A percentile compares a stretch with the other conserved stretches of the same genome.
phyloP scores from a whole-genome alignment of 2,888 invertebrate genomes.

The Xestia ashworthii region DNA sequence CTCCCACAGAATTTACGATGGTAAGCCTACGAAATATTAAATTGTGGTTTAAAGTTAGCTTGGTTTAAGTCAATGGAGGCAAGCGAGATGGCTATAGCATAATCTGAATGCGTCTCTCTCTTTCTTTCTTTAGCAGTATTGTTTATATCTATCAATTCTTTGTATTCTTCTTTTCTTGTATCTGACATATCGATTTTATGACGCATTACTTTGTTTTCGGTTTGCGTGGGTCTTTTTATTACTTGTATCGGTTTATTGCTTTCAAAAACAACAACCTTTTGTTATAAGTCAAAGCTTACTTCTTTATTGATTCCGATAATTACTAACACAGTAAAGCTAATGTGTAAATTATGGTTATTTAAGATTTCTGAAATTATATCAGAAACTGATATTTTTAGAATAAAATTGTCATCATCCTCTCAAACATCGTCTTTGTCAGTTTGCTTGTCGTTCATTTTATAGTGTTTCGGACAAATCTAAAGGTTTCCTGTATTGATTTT shows the following conservation, averaged over 20 bases:
- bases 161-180: background rate
- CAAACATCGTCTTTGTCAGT: background rate
- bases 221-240: background rate
- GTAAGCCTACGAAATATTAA: conserved; percentile 52
- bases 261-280: conserved; percentile 8
- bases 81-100: conserved; percentile 24
- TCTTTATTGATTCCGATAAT: background rate
- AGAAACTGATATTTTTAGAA: background rate
- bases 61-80: conserved; percentile 18
- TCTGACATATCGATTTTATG: background rate
- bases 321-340: background rate
- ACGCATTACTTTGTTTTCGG: background rate
- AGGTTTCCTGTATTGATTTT: conserved; percentile 23
- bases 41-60: conserved; percentile 24
- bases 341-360: background rate
- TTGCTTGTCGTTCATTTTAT: conserved; percentile 2
- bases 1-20: conserved; percentile 42
- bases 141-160: conserved; percentile 3
- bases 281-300: background rate
- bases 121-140: background rate
- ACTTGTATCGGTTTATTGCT: background rate
- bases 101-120: background rate
- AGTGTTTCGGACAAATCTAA: conserved; percentile 3
- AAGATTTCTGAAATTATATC: background rate
- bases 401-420: background rate